phyloP scores from a whole-genome alignment of 2,888 invertebrate genomes.

The Glyphotaelius pellucidus region DNA sequence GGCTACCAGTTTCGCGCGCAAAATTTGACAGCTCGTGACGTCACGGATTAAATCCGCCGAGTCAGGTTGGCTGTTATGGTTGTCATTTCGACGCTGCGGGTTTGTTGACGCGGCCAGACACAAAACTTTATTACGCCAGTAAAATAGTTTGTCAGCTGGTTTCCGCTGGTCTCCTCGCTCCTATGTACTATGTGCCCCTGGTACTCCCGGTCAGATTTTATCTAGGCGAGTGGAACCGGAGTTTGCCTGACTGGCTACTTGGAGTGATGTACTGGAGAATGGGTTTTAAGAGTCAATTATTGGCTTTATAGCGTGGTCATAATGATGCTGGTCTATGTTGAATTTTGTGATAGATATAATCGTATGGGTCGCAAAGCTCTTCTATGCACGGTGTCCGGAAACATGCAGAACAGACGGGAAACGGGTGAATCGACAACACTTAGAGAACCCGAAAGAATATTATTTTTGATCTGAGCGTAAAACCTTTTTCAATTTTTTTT shows the following conservation, averaged over 20 bases:
- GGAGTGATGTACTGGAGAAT: not conserved
- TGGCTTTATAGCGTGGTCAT: not conserved
- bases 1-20: slow-evolving; percentile 14
- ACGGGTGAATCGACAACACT: no score
- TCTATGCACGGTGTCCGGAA: no score
- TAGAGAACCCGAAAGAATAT: no score
- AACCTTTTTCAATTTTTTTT: no score
- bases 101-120: slow-evolving; percentile 43
- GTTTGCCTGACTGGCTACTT: not conserved
- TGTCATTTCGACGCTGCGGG: slow-evolving; percentile 42
- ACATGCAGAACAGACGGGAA: no score
- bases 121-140: slow-evolving; percentile 42
- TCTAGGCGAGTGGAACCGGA: not conserved
- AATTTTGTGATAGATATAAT: no score
- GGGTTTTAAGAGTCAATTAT: not conserved
- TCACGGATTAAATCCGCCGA: slow-evolving; percentile 50
- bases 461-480: no score
- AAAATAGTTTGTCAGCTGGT: slow-evolving; percentile 47
- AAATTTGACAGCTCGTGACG: slow-evolving; percentile 51
- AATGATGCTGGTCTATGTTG: not conserved
- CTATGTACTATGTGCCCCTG: not conserved
- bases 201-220: not conserved
- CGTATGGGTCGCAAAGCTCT: no score
- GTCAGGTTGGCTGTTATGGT: slow-evolving; percentile 50
- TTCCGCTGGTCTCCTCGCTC: not conserved